Base-by-base conservation (phyloP, 2,888 invertebrate genomes). In the Ophioninae sp. region DNA sequence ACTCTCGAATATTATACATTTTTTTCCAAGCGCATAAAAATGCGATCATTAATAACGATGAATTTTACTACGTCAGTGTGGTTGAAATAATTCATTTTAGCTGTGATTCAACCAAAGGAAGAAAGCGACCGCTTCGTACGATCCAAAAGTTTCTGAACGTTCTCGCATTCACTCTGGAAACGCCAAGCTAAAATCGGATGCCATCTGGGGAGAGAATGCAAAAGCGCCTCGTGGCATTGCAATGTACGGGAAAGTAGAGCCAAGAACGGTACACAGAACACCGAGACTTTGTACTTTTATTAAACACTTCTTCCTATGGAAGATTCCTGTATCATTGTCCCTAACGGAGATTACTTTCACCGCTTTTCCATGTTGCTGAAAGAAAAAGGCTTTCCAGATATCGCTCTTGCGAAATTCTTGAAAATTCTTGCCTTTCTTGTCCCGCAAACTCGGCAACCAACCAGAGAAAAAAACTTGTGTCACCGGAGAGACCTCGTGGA, bases 311-410 rank as follows among this genome's bases (percentile, higher is more conserved):
- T 79, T 65, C 59, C 41, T 50, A 57, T 44, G 37, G 21, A 44
- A 59, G 77, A 64, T 70, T 73, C 59, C 68, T 80, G 62, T 37
- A 59, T 80, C 56, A 83, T 80, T 83, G 83, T 83, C 73, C 83
- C 77, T 65, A 69, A 77, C 73, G 64, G 80, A 67, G 64, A 77
- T 81, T 74, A 81, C 83, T 83, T 83, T 81, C 83, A 68, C 81
- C 83, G 20, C 68, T 80, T 80, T 83, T 83, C 83, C 80, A 69
- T 50, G 76, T 72, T 21, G n/a, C 50, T 57, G 10, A 13, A 69
- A 61, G 41, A 59, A 68, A 57, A 79, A 68, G 70, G 78, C 44
- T n/a, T 56, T 69, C 56, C 56, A 30, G 37, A 78, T 73, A 74
- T 61, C 74, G 17, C 61, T 70, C 67, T 21, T 77, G 61, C 61